A percentile compares a stretch with the other conserved stretches of the same genome.
Conservation (phyloP, 1,140 invertebrate genomes). For the Caenorhabditis latens region DNA sequence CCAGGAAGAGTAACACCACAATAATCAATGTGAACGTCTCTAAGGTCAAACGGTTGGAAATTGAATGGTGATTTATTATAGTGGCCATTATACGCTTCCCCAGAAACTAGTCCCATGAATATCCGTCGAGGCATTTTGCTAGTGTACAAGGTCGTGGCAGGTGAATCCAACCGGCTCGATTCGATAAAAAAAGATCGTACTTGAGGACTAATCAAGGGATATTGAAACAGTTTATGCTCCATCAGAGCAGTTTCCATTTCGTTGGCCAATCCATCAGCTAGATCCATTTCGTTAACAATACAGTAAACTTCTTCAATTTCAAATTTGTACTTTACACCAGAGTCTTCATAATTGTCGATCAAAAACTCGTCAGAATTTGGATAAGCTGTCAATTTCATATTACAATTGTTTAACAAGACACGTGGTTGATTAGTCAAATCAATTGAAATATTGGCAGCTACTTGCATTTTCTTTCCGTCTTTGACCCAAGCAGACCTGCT, state of each 20-base stretch:
- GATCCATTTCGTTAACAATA: not conserved
- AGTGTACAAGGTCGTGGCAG: not conserved
- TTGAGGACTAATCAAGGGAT: not conserved
- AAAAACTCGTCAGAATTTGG: not conserved
- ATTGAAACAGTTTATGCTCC: not conserved
- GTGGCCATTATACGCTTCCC: not conserved
- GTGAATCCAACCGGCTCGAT: not conserved
- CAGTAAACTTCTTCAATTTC: not conserved
- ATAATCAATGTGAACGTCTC: not conserved
- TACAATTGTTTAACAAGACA: not conserved
- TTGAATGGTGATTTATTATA: not conserved
- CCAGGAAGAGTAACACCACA: not conserved
- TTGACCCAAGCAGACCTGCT: not conserved
- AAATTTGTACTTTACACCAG: not conserved
- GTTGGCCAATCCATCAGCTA: not conserved
- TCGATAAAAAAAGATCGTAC: not conserved
- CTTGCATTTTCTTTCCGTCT: not conserved
- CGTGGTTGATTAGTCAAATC: conserved; percentile 8
- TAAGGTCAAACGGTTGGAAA: not conserved
- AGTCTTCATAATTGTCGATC: not conserved
- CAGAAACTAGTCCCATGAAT: not conserved
- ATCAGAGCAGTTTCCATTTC: not conserved
- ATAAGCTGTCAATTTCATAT: not conserved
- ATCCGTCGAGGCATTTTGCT: conserved; percentile 10
- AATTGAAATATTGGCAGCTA: conserved; percentile 6